These are phyloP conservation scores for Epiblema foenella DNA, from an alignment of 2,888 invertebrate species.

Conservation along the genomic window DNA sequence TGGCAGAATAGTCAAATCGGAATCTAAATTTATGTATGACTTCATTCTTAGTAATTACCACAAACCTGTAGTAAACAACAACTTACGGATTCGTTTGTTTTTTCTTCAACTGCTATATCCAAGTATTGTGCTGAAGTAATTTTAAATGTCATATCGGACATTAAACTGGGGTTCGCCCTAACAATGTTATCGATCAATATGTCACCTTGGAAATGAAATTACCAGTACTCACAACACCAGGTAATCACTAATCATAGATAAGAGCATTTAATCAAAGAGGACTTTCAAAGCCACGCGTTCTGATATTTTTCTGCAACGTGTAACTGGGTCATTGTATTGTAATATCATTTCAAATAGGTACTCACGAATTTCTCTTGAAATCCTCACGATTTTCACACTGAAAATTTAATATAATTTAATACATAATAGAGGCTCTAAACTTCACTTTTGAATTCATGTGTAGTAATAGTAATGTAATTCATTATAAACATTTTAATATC, in stretches of 20 bases:
- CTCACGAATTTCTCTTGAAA: no score
- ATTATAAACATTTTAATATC: background rate
- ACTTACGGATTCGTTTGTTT: background rate
- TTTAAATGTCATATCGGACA: background rate
- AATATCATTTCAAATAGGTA: background rate
- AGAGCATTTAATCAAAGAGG: background rate
- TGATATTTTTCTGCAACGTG: background rate
- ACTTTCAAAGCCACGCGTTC: background rate
- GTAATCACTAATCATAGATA: background rate
- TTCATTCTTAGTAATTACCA: no score
- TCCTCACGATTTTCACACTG: no score
- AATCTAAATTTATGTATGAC: no score
- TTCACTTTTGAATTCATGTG: background rate
- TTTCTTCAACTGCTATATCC: background rate
- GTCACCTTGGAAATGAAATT: conserved; percentile 2
- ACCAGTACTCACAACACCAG: background rate
- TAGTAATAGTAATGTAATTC: background rate
- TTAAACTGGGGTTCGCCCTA: background rate
- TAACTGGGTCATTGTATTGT: background rate
- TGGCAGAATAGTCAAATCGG: no score
- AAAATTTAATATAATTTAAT: background rate
- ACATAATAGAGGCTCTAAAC: background rate
- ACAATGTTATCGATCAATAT: conserved; percentile 12
- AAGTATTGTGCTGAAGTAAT: background rate
- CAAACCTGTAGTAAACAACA: background rate